Evolutionary conservation across 2,797 vertebrate genomes (phyloP), one percentile per base, ranked within the genome.

Genomic region (Macrochelys suwanniensis): DNA sequence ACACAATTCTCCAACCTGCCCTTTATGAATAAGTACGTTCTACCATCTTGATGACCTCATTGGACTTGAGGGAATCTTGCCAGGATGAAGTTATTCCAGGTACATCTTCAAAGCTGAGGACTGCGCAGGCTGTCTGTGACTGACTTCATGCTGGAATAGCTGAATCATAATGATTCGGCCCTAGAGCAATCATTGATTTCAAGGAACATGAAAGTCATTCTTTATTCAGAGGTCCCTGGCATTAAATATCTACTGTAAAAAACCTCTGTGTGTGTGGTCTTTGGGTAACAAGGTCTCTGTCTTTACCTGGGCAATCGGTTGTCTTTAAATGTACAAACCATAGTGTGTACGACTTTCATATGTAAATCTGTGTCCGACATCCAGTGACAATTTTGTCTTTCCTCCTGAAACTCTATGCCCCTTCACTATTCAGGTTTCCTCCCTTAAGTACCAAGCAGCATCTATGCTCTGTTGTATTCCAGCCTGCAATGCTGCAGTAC

Each of bases 401-500:
- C 45, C 87, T 85, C 42, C 6, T 5, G 11, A 23, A 7, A 79
- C 10, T 5, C 0, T 78, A 49, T 42, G 68, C 71, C 45, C 1
- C 53, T 33, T 50, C 45, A 82, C 61, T 76, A 92, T 33, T 17
- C 47, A 2, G 77, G 93, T 56, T 82, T 85, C n/a, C 93, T 93
- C 92, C 93, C 94, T 1, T 25, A 51, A 78, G 82, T 15, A 78
- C 89, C 71, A 80, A 82, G n/a, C 65, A 3, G 12, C 65, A 84
- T 0, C 31, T 2, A 90, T 87, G 82, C 93, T 92, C 93, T 76
- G 89, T 93, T 83, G 85, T 50, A 26, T 82, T 92, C 93, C 96
- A 96, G 94, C 92, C 97, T 96, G 96, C 97, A 97, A 94, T 71
- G 54, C 97, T 97, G 97, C 97, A 93, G 97, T 97, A 96, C 97